Percentiles rank a stretch among this genome's conserved stretches.
These are phyloP conservation scores for Galbula dea DNA, from an alignment of 2,113 vertebrate genomes.

Conservation along the genomic window DNA sequence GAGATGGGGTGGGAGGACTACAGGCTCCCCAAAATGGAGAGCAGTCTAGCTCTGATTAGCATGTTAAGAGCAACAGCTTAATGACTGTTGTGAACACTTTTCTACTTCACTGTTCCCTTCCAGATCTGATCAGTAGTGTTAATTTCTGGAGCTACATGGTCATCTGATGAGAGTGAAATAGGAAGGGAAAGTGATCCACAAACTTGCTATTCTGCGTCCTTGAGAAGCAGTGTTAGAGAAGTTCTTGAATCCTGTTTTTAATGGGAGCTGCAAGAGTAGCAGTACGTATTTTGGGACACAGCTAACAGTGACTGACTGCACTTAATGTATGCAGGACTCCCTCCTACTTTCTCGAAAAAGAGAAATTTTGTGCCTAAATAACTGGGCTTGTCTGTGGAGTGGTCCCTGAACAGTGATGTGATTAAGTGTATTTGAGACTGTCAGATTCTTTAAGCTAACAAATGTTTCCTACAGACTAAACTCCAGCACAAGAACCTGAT, in stretches of 20 bases:
- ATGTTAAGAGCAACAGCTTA: neutral
- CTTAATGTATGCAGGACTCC: neutral
- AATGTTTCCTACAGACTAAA: neutral
- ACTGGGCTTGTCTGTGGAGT: neutral
- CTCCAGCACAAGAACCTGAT: neutral
- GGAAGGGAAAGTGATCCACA: neutral
- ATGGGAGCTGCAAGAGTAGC: neutral
- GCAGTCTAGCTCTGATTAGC: neutral
- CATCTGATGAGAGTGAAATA: neutral
- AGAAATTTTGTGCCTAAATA: neutral
- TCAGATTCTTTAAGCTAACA: neutral
- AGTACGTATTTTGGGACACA: accelerated
- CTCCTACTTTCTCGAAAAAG: accelerated
- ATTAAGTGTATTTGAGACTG: neutral
- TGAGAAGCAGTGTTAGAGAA: neutral
- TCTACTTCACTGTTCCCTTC: neutral
- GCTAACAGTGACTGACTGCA: neutral
- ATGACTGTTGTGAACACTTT: no score
- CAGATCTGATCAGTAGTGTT: neutral
- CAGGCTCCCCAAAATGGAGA: neutral
- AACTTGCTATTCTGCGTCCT: neutral
- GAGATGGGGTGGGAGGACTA: neutral
- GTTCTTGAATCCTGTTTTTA: neutral
- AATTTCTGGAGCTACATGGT: neutral
- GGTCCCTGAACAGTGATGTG: neutral